Conservation (phyloP, 2,797 vertebrate species). For the Lagorchestes hirsutus region DNA sequence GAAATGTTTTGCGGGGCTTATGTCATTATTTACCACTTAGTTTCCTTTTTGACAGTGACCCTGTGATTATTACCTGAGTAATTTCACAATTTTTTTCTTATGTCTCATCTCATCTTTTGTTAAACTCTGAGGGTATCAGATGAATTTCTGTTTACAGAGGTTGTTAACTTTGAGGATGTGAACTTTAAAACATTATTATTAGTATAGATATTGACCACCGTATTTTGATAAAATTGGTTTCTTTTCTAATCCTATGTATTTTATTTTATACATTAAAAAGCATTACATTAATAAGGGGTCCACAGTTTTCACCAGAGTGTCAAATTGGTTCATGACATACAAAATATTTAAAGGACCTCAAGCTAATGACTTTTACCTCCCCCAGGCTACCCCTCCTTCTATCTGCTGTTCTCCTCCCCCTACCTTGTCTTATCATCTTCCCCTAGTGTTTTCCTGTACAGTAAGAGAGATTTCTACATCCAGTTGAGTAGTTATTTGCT, state of each 20-base stretch:
- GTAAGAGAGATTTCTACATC: not conserved
- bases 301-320: not conserved
- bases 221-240: not conserved
- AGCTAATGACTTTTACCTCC: not conserved
- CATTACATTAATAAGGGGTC: not conserved
- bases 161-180: not conserved
- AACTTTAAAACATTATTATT: not conserved
- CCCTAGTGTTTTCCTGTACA: not conserved
- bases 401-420: too few relatives aligned
- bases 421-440: too few relatives aligned
- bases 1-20: constrained; percentile 26
- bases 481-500: not conserved
- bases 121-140: constrained; percentile 19
- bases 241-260: not conserved
- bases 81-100: constrained; percentile 38
- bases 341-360: not conserved
- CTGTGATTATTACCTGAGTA: constrained; percentile 17
- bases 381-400: too few relatives aligned
- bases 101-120: constrained; percentile 3
- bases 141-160: not conserved
- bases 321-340: not conserved
- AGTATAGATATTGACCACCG: not conserved
- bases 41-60: constrained; percentile 8
- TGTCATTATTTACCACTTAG: constrained; percentile 28
- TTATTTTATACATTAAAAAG: not conserved